phyloP scores from a whole-genome alignment of 1,140 invertebrate genomes.

The Ditylenchus dipsaci region DNA sequence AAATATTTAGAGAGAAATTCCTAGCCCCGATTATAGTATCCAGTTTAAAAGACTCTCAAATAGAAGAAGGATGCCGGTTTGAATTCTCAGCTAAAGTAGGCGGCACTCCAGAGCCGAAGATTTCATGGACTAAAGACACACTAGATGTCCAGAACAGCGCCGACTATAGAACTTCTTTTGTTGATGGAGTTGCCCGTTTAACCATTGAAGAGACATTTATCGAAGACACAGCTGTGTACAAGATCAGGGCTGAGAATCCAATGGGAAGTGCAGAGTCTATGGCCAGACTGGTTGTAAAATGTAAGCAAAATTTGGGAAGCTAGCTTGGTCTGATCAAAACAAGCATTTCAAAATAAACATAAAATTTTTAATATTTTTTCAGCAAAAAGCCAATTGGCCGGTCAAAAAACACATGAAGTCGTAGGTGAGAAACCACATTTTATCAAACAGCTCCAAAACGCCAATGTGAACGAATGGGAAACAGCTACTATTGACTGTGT shows the following conservation, averaged over 20 bases:
- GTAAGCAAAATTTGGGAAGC: slow-evolving; percentile 59
- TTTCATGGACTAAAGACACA: slow-evolving; percentile 83
- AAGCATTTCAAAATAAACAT: slow-evolving; percentile 68
- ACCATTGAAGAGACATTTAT: slow-evolving; percentile 75
- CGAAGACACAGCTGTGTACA: slow-evolving; percentile 76
- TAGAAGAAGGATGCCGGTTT: slow-evolving; percentile 42
- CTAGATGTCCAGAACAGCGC: slow-evolving; percentile 68
- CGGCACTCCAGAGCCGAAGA: slow-evolving; percentile 68
- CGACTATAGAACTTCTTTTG: slow-evolving; percentile 66
- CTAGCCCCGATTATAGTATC: slow-evolving; percentile 25
- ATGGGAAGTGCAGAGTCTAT: slow-evolving; percentile 70
- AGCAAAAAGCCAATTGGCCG: slow-evolving; percentile 14
- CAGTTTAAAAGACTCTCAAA: slow-evolving; percentile 14
- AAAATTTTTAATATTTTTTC: not conserved
- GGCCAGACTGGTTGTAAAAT: slow-evolving; percentile 72
- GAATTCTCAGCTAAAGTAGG: slow-evolving; percentile 65
- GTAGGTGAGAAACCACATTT: slow-evolving; percentile 48
- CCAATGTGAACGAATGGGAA: slow-evolving; percentile 58
- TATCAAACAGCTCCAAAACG: slow-evolving; percentile 47
- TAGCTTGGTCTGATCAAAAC: too few relatives aligned
- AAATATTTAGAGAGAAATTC: slow-evolving; percentile 2
- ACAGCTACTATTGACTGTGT: slow-evolving; percentile 60
- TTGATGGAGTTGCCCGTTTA: slow-evolving; percentile 65
- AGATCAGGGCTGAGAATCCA: slow-evolving; percentile 69
- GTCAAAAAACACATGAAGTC: slow-evolving; percentile 48